Percentiles rank a stretch among this genome's conserved stretches.
Conservation (phyloP, 92 coral and sea anemone genomes). For the Phenganax stokvisi region DNA sequence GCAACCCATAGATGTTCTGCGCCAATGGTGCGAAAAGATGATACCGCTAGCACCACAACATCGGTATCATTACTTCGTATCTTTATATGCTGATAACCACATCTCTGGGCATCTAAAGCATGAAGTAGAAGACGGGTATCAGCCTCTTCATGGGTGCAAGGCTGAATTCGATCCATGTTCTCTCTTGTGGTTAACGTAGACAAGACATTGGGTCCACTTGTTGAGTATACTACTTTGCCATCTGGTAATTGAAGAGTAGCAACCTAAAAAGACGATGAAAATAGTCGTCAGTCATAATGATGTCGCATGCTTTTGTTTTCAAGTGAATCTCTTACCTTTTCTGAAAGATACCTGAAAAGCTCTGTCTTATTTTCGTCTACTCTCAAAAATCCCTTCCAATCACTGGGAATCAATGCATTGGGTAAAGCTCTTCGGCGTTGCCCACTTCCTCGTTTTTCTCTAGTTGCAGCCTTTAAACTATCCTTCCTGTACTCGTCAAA, state of each 20-base stretch:
- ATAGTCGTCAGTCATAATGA: slow-evolving; percentile 12
- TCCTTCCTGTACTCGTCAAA: slow-evolving; percentile 53
- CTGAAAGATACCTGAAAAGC: slow-evolving; percentile 49
- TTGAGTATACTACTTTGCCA: slow-evolving; percentile 55
- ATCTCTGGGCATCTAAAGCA: slow-evolving; percentile 32
- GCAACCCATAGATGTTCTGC: slow-evolving; percentile 51
- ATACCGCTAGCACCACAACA: slow-evolving; percentile 52
- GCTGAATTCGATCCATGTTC: slow-evolving; percentile 22
- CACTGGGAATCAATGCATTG: slow-evolving; percentile 51
- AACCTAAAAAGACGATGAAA: slow-evolving; percentile 43
- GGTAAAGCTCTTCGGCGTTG: slow-evolving; percentile 60
- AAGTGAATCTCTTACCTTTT: slow-evolving; percentile 22
- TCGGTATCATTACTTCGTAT: slow-evolving; percentile 51
- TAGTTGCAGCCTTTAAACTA: slow-evolving; percentile 52
- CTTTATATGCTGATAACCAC: slow-evolving; percentile 37
- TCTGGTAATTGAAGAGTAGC: slow-evolving; percentile 50
- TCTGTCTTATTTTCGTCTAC: slow-evolving; percentile 62
- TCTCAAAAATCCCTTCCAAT: slow-evolving; percentile 66
- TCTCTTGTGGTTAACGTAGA: slow-evolving; percentile 11
- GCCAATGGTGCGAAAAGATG: slow-evolving; percentile 12
- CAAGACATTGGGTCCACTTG: slow-evolving; percentile 36
- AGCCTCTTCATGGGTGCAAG: slow-evolving; percentile 58
- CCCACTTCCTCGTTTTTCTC: slow-evolving; percentile 60
- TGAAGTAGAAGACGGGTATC: slow-evolving; percentile 49
- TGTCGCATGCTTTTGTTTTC: slow-evolving; percentile 20